Conservation (phyloP, 2,888 invertebrate species). For the Cheiracanthium punctorium region DNA sequence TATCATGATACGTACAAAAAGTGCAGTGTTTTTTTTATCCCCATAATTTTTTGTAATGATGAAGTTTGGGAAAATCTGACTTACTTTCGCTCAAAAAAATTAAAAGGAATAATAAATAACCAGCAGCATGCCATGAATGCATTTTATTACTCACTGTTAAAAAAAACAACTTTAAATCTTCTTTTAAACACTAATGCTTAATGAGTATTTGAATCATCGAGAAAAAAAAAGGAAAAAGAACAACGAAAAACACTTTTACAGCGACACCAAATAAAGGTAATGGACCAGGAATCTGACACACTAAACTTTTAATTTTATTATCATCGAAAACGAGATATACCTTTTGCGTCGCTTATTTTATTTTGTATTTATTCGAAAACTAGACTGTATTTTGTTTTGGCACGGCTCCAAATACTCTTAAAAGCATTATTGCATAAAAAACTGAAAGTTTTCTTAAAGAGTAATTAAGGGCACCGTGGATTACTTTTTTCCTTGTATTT, state of each 20-base stretch:
- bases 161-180: too few relatives aligned
- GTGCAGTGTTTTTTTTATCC: too few relatives aligned
- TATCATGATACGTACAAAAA: too few relatives aligned
- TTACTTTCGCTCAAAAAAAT: too few relatives aligned
- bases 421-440: slow-evolving; percentile 2
- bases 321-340: not conserved
- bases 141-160: too few relatives aligned
- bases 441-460: not conserved
- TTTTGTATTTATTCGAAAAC: not conserved
- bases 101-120: too few relatives aligned
- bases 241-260: not conserved
- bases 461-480: not conserved
- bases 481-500: too few relatives aligned
- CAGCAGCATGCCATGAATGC: too few relatives aligned
- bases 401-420: not conserved
- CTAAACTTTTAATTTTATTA: not conserved
- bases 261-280: not conserved
- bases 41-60: too few relatives aligned
- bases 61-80: too few relatives aligned
- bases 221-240: too few relatives aligned
- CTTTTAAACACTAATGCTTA: not conserved
- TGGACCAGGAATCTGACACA: not conserved
- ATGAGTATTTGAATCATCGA: not conserved
- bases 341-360: not conserved
- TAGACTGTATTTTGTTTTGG: not conserved